Conservation (phyloP, 2,113 vertebrate genomes). For the Petrocephalus microphthalmus region DNA sequence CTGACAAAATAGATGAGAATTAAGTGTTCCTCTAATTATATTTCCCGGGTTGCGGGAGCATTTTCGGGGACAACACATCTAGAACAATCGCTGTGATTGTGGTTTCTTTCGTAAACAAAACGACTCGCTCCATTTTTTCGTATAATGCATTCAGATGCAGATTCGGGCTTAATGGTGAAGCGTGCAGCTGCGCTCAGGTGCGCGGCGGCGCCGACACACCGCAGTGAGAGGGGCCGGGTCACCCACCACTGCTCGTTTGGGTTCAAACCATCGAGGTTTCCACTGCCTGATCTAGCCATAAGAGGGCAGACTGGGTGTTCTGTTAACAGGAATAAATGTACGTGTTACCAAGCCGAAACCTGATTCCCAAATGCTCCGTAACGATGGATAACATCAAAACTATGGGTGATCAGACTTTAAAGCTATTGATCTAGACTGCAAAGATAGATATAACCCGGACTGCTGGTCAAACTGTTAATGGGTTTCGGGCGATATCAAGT, state of each 20-base stretch:
- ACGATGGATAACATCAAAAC: not conserved
- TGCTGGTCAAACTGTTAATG: not conserved
- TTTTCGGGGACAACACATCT: not conserved
- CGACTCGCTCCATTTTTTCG: not conserved
- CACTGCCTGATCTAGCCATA: not conserved
- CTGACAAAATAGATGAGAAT: not conserved
- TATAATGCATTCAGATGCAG: not conserved
- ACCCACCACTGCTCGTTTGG: not conserved
- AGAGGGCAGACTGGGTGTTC: not conserved
- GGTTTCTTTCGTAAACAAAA: not conserved
- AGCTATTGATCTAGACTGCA: not conserved
- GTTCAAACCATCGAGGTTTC: not conserved
- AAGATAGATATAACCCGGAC: not conserved
- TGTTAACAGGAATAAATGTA: not conserved
- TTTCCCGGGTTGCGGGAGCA: not conserved
- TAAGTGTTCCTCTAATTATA: not conserved
- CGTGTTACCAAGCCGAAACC: not conserved
- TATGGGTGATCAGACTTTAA: not conserved
- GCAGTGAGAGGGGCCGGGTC: too few species aligned
- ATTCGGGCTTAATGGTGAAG: not conserved
- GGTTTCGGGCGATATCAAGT: not conserved
- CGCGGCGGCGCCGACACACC: too few species aligned
- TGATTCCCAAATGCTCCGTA: not conserved
- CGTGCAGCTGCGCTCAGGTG: not conserved
- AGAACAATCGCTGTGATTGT: not conserved